Evolutionary conservation across 2,797 vertebrate species (phyloP).

Genomic region (Scleropages formosus): DNA sequence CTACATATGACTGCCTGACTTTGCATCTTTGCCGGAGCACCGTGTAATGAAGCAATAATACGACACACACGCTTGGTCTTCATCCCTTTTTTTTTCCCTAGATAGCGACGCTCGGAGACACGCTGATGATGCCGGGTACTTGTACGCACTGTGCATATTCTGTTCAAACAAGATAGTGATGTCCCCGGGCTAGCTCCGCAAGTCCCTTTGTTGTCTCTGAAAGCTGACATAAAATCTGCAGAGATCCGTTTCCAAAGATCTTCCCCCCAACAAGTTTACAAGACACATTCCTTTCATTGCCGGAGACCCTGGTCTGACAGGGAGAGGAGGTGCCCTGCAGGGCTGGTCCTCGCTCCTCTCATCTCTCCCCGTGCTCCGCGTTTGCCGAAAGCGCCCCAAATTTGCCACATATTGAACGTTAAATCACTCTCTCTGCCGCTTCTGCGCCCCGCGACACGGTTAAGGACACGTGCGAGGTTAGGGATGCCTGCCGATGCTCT

Average conservation of each 20-base stretch:
- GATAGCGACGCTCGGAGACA: conserved; percentile 53
- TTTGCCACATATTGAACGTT: conserved; percentile 39
- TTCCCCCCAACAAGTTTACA: conserved; percentile 54
- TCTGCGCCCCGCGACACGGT: background rate
- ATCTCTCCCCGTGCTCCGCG: conserved; percentile 42
- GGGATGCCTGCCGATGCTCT: too few species aligned
- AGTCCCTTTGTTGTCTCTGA: conserved; percentile 60
- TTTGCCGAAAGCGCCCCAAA: conserved; percentile 31
- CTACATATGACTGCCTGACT: conserved; percentile 40
- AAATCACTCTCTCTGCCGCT: conserved; percentile 31
- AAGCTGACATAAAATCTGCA: conserved; percentile 63
- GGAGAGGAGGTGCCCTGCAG: conserved; percentile 52
- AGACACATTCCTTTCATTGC: conserved; percentile 56
- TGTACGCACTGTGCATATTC: conserved; percentile 56
- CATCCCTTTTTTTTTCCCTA: conserved; percentile 40
- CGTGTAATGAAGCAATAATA: conserved; percentile 60
- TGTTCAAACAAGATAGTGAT: conserved; percentile 65
- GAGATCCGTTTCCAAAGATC: conserved; percentile 55
- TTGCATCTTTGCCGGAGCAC: conserved; percentile 60
- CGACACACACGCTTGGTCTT: conserved; percentile 50
- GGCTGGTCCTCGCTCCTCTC: conserved; percentile 42
- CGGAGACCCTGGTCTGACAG: conserved; percentile 55
- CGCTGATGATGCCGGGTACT: conserved; percentile 49
- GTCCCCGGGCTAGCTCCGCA: conserved; percentile 57
- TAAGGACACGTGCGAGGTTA: conserved; percentile 1